These are phyloP conservation scores for Temnothorax nylanderi DNA, from an alignment of 1,140 invertebrate species.

Conservation along the genomic window DNA sequence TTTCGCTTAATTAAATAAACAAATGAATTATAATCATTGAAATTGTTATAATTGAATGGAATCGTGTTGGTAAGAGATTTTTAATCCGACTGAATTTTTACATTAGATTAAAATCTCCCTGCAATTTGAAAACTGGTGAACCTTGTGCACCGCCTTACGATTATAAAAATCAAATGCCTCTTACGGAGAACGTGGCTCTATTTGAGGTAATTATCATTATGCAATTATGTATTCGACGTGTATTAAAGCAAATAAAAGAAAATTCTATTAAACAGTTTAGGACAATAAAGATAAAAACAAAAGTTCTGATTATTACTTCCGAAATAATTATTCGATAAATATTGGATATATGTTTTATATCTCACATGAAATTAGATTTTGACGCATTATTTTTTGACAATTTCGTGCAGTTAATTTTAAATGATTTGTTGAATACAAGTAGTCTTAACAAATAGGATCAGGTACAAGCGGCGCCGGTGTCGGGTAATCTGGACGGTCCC, in stretches of 20 bases:
- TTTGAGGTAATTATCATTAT: conserved; percentile 84
- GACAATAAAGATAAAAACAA: background rate
- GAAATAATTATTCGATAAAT: background rate
- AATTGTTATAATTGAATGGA: background rate
- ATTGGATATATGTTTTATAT: background rate
- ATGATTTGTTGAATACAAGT: background rate
- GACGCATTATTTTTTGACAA: background rate
- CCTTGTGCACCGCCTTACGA: conserved; percentile 89
- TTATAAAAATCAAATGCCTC: conserved; percentile 89
- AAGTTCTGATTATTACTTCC: background rate
- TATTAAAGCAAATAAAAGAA: background rate
- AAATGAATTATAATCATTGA: background rate
- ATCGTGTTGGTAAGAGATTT: background rate
- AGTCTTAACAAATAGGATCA: conserved; percentile 73
- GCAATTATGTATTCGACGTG: background rate
- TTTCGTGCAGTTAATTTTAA: background rate
- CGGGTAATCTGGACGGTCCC: conserved; percentile 90
- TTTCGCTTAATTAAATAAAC: conserved; percentile 5
- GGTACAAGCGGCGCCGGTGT: conserved; percentile 86
- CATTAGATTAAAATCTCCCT: conserved; percentile 86
- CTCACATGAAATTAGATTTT: background rate
- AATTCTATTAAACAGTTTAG: background rate
- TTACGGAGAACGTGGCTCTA: conserved; percentile 87
- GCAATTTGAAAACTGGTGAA: conserved; percentile 78
- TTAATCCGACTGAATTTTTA: conserved; percentile 48